Conservation (phyloP, 2,888 invertebrate genomes). For the Salpingus planirostris region DNA sequence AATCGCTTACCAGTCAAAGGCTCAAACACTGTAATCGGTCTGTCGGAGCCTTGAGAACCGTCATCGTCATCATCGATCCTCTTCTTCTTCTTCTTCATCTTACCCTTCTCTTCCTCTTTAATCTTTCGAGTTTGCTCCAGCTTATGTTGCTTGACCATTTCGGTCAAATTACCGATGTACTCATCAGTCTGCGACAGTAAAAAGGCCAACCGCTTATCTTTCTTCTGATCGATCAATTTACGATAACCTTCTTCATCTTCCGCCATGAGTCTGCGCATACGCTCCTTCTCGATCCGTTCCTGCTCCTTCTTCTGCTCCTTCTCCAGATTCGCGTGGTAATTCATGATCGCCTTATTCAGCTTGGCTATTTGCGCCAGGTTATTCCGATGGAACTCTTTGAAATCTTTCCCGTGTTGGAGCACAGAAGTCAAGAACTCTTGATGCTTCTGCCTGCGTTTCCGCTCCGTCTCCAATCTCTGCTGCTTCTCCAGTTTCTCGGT, state of each 20-base stretch:
- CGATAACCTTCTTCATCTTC: constrained; percentile 99
- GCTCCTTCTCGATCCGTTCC: constrained; percentile 96
- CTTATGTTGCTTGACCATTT: constrained; percentile 95
- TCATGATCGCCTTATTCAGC: constrained; percentile 92
- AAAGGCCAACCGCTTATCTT: constrained; percentile 97
- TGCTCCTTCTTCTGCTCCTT: constrained; percentile 99
- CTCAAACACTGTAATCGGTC: constrained; percentile 83
- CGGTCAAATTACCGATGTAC: constrained; percentile 93
- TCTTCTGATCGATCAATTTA: constrained; percentile 99
- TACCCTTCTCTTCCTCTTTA: constrained; percentile 75
- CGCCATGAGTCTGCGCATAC: constrained; percentile 96
- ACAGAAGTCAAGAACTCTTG: constrained; percentile 96
- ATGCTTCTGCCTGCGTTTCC: constrained; percentile 95
- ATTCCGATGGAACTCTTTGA: constrained; percentile 85
- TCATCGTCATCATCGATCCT: constrained; percentile 19
- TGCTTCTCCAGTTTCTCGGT: constrained; percentile 98
- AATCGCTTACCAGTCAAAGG: constrained; percentile 69
- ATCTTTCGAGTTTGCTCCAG: constrained; percentile 87
- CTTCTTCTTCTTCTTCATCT: constrained; percentile 43
- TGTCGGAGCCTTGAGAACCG: constrained; percentile 68
- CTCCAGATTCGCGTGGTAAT: constrained; percentile 97
- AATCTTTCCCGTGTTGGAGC: constrained; percentile 94
- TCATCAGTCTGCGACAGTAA: constrained; percentile 97
- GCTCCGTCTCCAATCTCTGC: constrained; percentile 95
- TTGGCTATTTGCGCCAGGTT: constrained; percentile 78